Evolutionary conservation across 2,888 invertebrate genomes (phyloP).

Genomic region (Hedya salicella): DNA sequence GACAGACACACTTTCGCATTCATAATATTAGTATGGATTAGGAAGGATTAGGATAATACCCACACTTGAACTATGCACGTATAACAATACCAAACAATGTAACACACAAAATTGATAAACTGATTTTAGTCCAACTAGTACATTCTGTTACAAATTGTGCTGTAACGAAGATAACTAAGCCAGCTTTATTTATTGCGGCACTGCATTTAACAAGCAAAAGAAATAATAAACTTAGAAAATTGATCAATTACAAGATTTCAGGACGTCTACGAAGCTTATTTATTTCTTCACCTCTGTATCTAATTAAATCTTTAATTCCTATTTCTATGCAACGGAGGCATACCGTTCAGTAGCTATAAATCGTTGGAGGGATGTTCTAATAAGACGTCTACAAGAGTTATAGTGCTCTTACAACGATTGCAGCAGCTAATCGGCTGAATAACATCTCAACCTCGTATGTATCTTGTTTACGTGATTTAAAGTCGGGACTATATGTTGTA

Average conservation of each 20-base stretch:
- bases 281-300: constrained; percentile 23
- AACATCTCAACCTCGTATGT: neutral
- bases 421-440: constrained; percentile 44
- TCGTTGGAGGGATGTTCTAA: constrained; percentile 59
- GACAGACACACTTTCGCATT: too few species aligned
- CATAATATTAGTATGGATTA: too few species aligned
- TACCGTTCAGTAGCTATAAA: constrained; percentile 52
- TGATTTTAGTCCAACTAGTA: neutral
- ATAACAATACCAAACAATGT: too few species aligned
- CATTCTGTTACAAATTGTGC: neutral
- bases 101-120: neutral
- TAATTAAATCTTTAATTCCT: constrained; percentile 41
- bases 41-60: too few species aligned
- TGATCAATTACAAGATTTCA: constrained; percentile 26
- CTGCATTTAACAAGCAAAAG: neutral
- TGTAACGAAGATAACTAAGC: neutral
- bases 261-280: constrained; percentile 19
- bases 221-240: constrained; percentile 11
- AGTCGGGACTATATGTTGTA: neutral
- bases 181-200: neutral
- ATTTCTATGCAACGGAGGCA: constrained; percentile 35
- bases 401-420: constrained; percentile 54
- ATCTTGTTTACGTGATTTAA: neutral
- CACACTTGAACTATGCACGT: too few species aligned
- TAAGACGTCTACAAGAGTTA: constrained; percentile 65